Percentiles rank a stretch among this genome's conserved stretches.
These are phyloP conservation scores for Taenioides sp. DNA, from an alignment of 2,797 vertebrate genomes.

Conservation along the genomic window DNA sequence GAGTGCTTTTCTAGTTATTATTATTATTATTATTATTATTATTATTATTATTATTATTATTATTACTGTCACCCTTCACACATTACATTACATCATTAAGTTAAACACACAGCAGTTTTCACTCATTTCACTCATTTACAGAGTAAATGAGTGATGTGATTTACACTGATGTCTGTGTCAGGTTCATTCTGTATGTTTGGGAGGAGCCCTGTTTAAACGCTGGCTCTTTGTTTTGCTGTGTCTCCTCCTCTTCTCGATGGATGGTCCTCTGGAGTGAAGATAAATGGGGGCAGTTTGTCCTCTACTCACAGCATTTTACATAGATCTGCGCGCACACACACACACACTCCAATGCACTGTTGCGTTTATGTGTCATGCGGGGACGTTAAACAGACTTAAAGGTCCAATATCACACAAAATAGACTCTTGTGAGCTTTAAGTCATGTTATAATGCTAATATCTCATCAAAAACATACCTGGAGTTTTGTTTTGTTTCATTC, in stretches of 20 bases:
- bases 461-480: too few relatives aligned
- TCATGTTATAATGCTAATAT: too few relatives aligned
- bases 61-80: too few relatives aligned
- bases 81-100: slow-evolving; percentile 11
- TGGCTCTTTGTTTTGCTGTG: background rate
- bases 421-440: too few relatives aligned
- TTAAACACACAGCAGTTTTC: slow-evolving; percentile 41
- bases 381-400: background rate
- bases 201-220: slow-evolving; percentile 25
- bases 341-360: background rate
- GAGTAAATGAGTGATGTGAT: slow-evolving; percentile 19
- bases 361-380: background rate
- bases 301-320: slow-evolving; percentile 53
- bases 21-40: too few relatives aligned
- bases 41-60: too few relatives aligned
- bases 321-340: slow-evolving; percentile 19
- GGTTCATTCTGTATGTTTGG: slow-evolving; percentile 42
- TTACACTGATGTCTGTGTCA: slow-evolving; percentile 23
- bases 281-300: slow-evolving; percentile 64
- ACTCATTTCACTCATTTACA: too few relatives aligned
- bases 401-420: too few relatives aligned
- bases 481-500: too few relatives aligned
- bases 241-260: slow-evolving; percentile 40
- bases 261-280: slow-evolving; percentile 59
- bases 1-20: too few relatives aligned